Conservation (phyloP, 2,797 vertebrate genomes). For the Lophotriccus pileatus region DNA sequence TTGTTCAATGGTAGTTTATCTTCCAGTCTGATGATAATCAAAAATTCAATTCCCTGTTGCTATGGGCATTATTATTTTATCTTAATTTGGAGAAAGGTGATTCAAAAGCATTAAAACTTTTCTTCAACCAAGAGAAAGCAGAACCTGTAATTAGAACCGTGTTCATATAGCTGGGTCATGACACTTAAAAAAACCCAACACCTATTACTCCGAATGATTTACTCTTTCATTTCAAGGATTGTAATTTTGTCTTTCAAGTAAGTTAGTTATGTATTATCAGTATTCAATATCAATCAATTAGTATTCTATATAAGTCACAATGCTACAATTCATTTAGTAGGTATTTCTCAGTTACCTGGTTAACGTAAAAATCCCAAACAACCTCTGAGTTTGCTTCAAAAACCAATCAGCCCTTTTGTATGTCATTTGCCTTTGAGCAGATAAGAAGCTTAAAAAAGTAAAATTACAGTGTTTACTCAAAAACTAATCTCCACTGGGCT, state of each 20-base stretch:
- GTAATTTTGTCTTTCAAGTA: background rate
- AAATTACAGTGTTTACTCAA: constrained; percentile 6
- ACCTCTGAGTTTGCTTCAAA: background rate
- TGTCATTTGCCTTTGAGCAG: constrained; percentile 1
- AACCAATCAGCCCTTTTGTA: background rate
- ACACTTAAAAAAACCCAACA: background rate
- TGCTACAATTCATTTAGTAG: background rate
- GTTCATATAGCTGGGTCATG: background rate
- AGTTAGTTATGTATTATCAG: background rate
- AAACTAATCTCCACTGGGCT: background rate
- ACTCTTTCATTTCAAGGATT: background rate
- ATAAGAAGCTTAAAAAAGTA: constrained; percentile 37
- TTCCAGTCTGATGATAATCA: background rate
- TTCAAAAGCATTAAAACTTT: background rate
- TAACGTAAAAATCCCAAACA: background rate
- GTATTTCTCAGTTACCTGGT: background rate
- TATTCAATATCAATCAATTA: background rate
- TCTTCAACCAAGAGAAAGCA: background rate
- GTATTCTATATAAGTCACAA: background rate
- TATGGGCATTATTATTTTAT: constrained; percentile 7
- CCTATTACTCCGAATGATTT: background rate
- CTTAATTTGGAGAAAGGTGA: constrained; percentile 26
- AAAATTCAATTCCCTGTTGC: background rate
- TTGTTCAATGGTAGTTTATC: background rate
- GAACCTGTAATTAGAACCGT: background rate